Conservation (phyloP, 2,888 invertebrate species). For the Venusia cambrica region DNA sequence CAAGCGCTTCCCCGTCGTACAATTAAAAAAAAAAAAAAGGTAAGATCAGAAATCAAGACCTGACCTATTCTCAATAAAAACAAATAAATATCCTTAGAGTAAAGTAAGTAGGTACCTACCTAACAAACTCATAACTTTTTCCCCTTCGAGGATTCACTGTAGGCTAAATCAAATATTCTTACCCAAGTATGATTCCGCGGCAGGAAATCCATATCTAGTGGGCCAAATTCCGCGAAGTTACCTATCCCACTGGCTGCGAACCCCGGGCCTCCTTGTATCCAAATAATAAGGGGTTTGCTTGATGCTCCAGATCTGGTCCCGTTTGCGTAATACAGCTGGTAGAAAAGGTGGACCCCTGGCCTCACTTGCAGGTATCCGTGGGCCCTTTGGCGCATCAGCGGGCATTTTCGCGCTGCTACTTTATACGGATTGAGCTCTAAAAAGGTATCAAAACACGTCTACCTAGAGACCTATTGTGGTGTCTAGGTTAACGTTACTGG, state of each 20-base stretch:
- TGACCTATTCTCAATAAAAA: too few relatives aligned
- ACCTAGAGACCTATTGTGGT: too few relatives aligned
- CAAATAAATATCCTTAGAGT: too few relatives aligned
- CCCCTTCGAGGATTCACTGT: too few relatives aligned
- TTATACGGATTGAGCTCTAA: constrained; percentile 48
- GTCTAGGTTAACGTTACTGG: too few relatives aligned
- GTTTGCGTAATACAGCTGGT: constrained; percentile 92
- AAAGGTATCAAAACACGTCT: not conserved
- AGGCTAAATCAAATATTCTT: too few relatives aligned
- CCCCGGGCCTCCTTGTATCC: constrained; percentile 95
- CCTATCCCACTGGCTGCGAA: constrained; percentile 91
- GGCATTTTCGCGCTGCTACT: constrained; percentile 40
- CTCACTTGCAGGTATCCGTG: constrained; percentile 89
- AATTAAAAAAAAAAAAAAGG: too few relatives aligned
- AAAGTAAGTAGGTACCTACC: too few relatives aligned
- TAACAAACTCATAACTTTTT: too few relatives aligned
- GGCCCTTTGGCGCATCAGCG: constrained; percentile 41
- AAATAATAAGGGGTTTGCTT: constrained; percentile 87
- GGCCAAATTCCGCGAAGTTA: constrained; percentile 93
- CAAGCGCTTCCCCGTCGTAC: too few relatives aligned
- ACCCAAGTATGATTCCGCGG: constrained; percentile 90
- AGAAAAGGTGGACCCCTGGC: constrained; percentile 89
- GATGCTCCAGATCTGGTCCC: constrained; percentile 78
- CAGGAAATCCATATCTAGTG: constrained; percentile 83
- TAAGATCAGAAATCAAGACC: too few relatives aligned